These are phyloP conservation scores for Drosophila mauritiana DNA, from an alignment of 1,140 invertebrate species.

Conservation along the genomic window DNA sequence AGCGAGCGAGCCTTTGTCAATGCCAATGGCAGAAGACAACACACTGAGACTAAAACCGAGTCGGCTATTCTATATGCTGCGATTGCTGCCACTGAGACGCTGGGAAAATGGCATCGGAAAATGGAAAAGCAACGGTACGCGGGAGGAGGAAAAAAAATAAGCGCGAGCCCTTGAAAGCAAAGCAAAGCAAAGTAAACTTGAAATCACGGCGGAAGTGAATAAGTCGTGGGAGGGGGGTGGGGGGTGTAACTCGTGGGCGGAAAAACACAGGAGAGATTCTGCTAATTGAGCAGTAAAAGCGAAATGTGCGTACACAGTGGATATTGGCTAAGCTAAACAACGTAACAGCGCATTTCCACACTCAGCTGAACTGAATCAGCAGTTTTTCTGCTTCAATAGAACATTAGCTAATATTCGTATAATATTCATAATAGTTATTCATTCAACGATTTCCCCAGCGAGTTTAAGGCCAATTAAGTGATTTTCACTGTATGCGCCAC, in stretches of 20 bases:
- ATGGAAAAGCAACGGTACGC: background rate
- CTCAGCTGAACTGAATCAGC: no score
- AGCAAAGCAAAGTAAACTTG: constrained; percentile 39
- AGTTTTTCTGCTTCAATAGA: no score
- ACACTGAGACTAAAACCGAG: constrained; percentile 9
- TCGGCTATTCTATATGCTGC: background rate
- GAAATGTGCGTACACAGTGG: constrained; percentile 35
- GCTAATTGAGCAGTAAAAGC: constrained; percentile 77
- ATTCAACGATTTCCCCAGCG: no score
- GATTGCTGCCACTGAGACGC: background rate
- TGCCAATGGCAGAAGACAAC: constrained; percentile 74
- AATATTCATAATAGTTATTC: no score
- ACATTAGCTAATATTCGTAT: no score
- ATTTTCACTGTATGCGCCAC: constrained; percentile 1
- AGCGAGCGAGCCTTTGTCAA: constrained; percentile 52
- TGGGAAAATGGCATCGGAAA: constrained; percentile 4
- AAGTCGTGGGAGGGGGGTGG: background rate
- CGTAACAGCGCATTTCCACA: background rate
- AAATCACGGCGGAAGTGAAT: constrained; percentile 64
- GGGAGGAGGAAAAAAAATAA: background rate
- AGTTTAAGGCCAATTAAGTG: background rate
- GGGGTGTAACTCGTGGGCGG: background rate
- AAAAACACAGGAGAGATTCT: constrained; percentile 2
- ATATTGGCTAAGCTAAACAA: background rate
- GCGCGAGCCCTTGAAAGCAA: constrained; percentile 41